Conservation (phyloP, 1,140 invertebrate species). For the Zeugodacus cucurbitae region DNA sequence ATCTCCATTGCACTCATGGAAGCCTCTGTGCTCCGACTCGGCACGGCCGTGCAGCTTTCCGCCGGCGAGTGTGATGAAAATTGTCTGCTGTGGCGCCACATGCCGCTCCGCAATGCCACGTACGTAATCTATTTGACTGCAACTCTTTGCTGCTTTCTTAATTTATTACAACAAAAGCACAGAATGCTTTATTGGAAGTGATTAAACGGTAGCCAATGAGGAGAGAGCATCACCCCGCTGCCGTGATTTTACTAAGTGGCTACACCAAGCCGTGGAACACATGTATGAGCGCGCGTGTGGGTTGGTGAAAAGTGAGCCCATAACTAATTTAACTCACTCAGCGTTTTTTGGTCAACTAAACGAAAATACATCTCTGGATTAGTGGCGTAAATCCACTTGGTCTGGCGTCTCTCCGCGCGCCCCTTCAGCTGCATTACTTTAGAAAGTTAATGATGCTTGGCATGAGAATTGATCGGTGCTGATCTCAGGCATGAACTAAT, state of each 20-base stretch:
- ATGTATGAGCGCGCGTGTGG: background rate
- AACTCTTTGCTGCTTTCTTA: background rate
- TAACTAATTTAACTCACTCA: conserved; percentile 11
- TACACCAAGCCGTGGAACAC: too few relatives aligned
- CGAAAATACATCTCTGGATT: background rate
- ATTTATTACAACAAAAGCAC: background rate
- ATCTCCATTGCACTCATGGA: background rate
- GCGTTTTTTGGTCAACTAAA: background rate
- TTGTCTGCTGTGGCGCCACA: conserved; percentile 18
- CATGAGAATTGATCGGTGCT: background rate
- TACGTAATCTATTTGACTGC: background rate
- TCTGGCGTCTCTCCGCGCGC: background rate
- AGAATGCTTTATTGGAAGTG: background rate
- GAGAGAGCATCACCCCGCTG: background rate
- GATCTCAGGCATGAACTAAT: background rate
- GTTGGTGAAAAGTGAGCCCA: background rate
- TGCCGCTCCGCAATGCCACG: background rate
- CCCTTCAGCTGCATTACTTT: background rate
- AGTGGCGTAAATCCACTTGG: background rate
- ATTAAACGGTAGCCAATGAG: conserved; percentile 1
- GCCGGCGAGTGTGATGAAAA: background rate
- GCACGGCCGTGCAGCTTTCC: background rate
- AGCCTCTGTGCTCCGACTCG: background rate
- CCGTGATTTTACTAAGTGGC: too few relatives aligned
- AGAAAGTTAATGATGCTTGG: background rate